Conservation (phyloP, 1,140 invertebrate genomes). For the Leptinotarsa undecemlineata region DNA sequence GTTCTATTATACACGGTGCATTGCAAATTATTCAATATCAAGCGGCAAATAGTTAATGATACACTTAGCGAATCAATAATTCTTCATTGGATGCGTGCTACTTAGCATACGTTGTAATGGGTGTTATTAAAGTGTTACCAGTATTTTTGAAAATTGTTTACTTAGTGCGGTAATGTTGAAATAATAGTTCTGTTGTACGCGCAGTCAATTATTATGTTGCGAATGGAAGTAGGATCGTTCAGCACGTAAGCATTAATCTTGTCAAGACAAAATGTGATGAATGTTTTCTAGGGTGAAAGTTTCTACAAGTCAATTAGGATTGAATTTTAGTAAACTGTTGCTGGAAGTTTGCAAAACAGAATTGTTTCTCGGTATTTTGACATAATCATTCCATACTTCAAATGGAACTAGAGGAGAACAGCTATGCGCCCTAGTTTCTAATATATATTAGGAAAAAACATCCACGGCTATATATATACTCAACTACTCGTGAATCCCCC, state of each 20-base stretch:
- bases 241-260: neutral
- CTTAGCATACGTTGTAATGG: constrained; percentile 18
- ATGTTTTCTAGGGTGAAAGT: neutral
- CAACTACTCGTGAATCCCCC: too few relatives aligned
- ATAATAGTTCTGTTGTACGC: constrained; percentile 6
- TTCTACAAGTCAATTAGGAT: too few relatives aligned
- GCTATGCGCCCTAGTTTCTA: too few relatives aligned
- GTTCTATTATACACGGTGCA: constrained; percentile 15
- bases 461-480: too few relatives aligned
- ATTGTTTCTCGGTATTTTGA: too few relatives aligned
- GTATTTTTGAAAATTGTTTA: constrained; percentile 15
- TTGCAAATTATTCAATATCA: constrained; percentile 20
- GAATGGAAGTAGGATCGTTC: neutral
- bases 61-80: constrained; percentile 12
- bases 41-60: constrained; percentile 14
- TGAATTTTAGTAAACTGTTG: too few relatives aligned
- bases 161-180: constrained; percentile 16
- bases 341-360: too few relatives aligned
- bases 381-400: too few relatives aligned
- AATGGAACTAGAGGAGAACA: too few relatives aligned
- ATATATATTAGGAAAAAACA: too few relatives aligned
- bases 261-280: neutral
- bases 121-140: constrained; percentile 18
- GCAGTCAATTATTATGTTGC: neutral
- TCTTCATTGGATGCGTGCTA: constrained; percentile 12